Conservation (phyloP, 2,113 vertebrate genomes). For the Ammodytes dubius region DNA sequence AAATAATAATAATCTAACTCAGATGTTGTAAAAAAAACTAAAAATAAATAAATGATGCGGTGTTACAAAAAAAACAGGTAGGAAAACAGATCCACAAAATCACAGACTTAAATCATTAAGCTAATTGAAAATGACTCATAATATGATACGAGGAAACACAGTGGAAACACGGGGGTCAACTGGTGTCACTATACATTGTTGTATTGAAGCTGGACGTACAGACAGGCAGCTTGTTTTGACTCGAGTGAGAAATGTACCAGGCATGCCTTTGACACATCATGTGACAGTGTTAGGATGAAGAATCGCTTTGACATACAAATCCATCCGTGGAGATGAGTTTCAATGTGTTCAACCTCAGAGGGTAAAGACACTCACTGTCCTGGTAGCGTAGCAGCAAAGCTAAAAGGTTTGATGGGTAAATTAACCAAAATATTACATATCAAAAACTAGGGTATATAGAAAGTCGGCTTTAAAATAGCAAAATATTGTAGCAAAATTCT, state of each 20-base stretch:
- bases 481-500: too few relatives aligned
- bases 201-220: not conserved
- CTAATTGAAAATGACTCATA: slow-evolving; percentile 59
- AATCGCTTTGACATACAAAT: slow-evolving; percentile 41
- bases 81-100: slow-evolving; percentile 80
- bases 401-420: too few relatives aligned
- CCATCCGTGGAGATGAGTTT: not conserved
- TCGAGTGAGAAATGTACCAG: slow-evolving; percentile 1
- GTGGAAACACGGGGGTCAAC: slow-evolving; percentile 5
- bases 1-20: not conserved
- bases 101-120: slow-evolving; percentile 74
- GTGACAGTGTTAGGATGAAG: not conserved
- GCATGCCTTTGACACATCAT: not conserved
- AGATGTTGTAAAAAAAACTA: not conserved
- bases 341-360: not conserved
- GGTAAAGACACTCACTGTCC: not conserved
- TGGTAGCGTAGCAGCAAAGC: not conserved
- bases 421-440: too few relatives aligned
- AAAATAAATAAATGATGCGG: not conserved
- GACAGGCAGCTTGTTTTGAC: not conserved
- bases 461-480: too few relatives aligned
- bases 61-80: not conserved
- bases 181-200: slow-evolving; percentile 34
- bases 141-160: slow-evolving; percentile 62
- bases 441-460: too few relatives aligned